Conservation (phyloP, 2,888 invertebrate genomes). For the Synanthedon andrenaeformis region DNA sequence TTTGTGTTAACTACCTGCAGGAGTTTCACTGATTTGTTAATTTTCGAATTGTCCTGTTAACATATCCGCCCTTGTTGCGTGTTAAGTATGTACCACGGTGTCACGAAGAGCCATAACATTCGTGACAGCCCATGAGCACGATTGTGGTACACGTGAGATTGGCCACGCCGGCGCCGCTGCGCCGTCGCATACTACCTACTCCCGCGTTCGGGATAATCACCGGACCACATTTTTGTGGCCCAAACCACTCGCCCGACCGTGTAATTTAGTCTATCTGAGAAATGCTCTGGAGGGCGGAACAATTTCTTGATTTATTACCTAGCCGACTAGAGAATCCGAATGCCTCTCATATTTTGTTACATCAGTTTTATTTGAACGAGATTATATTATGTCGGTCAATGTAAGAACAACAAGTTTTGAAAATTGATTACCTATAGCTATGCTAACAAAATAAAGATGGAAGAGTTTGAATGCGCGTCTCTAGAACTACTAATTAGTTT, state of each 20-base stretch:
- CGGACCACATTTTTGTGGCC: constrained; percentile 39
- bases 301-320: constrained; percentile 37
- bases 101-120: background rate
- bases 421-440: too few relatives aligned
- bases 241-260: constrained; percentile 35
- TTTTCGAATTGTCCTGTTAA: too few relatives aligned
- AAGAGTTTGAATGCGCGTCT: too few relatives aligned
- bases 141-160: background rate
- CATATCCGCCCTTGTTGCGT: background rate
- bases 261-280: constrained; percentile 57
- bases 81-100: background rate
- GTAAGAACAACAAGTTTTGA: too few relatives aligned
- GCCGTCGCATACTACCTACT: background rate
- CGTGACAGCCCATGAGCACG: background rate
- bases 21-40: too few relatives aligned
- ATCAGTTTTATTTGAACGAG: too few relatives aligned
- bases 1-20: too few relatives aligned
- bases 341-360: too few relatives aligned
- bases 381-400: too few relatives aligned
- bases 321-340: background rate
- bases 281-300: constrained; percentile 27
- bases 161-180: too few relatives aligned
- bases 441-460: too few relatives aligned
- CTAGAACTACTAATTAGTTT: too few relatives aligned
- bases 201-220: constrained; percentile 35